phyloP scores from a whole-genome alignment of 2,113 vertebrate genomes.

The Austrofundulus limnaeus region DNA sequence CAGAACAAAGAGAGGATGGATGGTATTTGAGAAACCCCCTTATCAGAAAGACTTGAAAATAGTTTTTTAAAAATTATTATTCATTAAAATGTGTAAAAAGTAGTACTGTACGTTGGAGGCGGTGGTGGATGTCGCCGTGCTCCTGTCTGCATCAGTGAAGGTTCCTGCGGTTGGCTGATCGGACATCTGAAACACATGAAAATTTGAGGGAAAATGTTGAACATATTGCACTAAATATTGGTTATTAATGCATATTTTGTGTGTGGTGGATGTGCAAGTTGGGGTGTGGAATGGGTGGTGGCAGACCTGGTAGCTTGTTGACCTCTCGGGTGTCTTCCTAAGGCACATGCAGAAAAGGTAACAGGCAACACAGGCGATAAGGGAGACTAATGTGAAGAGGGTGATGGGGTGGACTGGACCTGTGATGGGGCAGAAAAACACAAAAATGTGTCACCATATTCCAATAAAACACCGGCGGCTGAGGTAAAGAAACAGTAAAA shows the following conservation, averaged over 20 bases:
- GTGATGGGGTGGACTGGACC: constrained; percentile 86
- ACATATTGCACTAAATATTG: not conserved
- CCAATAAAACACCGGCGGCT: too few species aligned
- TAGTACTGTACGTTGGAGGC: constrained; percentile 85
- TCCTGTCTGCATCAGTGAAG: constrained; percentile 86
- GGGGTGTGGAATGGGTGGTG: not conserved
- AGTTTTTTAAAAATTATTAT: not conserved
- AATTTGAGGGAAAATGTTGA: not conserved
- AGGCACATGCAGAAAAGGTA: constrained; percentile 85
- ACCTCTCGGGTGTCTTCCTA: constrained; percentile 82
- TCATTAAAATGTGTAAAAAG: not conserved
- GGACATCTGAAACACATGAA: constrained; percentile 81
- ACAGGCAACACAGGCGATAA: constrained; percentile 82
- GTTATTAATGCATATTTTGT: not conserved
- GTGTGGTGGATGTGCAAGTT: not conserved
- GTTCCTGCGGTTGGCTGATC: constrained; percentile 83
- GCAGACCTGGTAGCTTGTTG: constrained; percentile 86
- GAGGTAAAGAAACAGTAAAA: not conserved
- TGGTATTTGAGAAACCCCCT: not conserved
- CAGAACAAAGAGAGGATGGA: too few species aligned
- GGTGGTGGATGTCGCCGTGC: constrained; percentile 86
- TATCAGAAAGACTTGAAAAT: not conserved
- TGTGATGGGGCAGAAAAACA: constrained; percentile 57
- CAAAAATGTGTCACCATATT: too few species aligned
- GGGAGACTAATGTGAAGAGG: constrained; percentile 85